Base-by-base conservation (phyloP, 2,888 invertebrate genomes). In the Trisateles emortualis region DNA sequence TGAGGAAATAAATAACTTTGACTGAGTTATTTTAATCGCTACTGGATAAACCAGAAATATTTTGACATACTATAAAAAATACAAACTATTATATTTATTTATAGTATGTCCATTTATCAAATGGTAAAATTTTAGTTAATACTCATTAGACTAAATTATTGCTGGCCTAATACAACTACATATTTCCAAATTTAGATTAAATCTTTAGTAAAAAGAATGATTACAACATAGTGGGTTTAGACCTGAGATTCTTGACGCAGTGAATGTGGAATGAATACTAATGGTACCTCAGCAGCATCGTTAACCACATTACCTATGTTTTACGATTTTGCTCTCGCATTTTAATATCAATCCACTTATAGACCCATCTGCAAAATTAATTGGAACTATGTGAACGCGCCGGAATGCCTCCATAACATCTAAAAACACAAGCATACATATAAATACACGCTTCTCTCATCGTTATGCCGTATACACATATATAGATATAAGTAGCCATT, bases 401-500 rank as follows among this genome's bases (percentile, higher is more conserved):
- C 77, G 78, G 83, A 84, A 82, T 85, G 78, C 83, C 75, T 84
- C 80, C 78, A 79, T 84, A 84, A 83, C 79, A 84, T 87, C 84
- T 87, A 87, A 84, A 81, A 88, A 83, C 84, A 81, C 83, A 84
- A 83, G 83, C 86, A 87, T 86, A 86, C 85, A 86, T 83, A 87
- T 81, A 86, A 83, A 89, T 81, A 84, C 81, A 78, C 74, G 87
- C 81, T 86, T 86, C 86, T 86, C 87, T 87, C 86, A 83, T 88
- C 90, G 88, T 90, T 90, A 89, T 89, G 81, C 84, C 81, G 76
- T 83, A 81, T 86, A 88, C 81, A 81, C 81, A 82, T 79, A 80
- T 86, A 90, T 87, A 91, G 83, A 84, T 90, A 91, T 91, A 91
- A 90, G 91, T 89, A 90, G 92, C 90, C 89, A 92, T 92, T 92